phyloP scores from a whole-genome alignment of 1,140 invertebrate species.

The Drosophila sproati region DNA sequence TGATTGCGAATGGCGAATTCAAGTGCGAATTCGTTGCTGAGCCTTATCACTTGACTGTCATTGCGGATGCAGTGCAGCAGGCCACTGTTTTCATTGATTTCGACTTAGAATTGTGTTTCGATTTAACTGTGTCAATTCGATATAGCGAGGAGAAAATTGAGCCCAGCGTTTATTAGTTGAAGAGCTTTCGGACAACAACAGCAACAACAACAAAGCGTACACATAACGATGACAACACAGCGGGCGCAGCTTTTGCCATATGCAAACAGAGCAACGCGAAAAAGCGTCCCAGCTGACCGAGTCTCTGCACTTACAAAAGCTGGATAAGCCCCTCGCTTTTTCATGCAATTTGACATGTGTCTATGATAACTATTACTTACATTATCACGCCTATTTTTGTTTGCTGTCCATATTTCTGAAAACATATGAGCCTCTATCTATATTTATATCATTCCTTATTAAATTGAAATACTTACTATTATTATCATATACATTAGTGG shows the following conservation, averaged over 20 bases:
- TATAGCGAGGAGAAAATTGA: constrained; percentile 45
- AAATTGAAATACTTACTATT: neutral
- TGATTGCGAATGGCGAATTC: constrained; percentile 1
- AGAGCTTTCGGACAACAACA: constrained; percentile 45
- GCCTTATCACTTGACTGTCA: constrained; percentile 18
- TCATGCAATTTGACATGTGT: neutral
- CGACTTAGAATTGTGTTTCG: neutral
- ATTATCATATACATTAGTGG: neutral
- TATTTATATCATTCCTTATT: too few species aligned
- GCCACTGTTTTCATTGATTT: constrained; percentile 4
- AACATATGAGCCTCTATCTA: too few species aligned
- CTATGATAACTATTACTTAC: too few species aligned
- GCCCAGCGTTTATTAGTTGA: constrained; percentile 38
- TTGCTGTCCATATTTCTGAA: too few species aligned
- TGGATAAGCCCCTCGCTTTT: neutral
- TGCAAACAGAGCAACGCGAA: constrained; percentile 21
- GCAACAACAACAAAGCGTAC: constrained; percentile 46
- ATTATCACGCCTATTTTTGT: too few species aligned
- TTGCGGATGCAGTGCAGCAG: constrained; percentile 19
- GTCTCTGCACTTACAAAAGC: constrained; percentile 11
- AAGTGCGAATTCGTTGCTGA: constrained; percentile 1
- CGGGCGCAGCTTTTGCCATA: constrained; percentile 44
- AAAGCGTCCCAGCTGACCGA: constrained; percentile 48
- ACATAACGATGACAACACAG: constrained; percentile 66
- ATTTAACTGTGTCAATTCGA: constrained; percentile 48